These are phyloP conservation scores for Cromileptes altivelis DNA, from an alignment of 2,113 vertebrate species.

Conservation along the genomic window DNA sequence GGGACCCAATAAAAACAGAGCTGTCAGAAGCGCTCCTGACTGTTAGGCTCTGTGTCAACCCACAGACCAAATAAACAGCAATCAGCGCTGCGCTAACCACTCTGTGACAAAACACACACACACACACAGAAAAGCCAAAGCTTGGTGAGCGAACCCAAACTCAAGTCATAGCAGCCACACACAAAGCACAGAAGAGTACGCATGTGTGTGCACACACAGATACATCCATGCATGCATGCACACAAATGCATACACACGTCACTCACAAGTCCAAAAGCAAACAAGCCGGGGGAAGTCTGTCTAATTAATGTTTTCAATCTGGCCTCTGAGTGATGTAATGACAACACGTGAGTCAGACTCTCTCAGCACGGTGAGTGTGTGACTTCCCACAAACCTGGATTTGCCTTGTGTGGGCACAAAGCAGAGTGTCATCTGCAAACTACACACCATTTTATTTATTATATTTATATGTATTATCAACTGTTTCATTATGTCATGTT, in stretches of 20 bases:
- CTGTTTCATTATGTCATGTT: not conserved
- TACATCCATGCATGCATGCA: slow-evolving; percentile 24
- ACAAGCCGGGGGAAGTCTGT: slow-evolving; percentile 74
- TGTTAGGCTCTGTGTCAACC: slow-evolving; percentile 77
- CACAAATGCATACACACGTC: slow-evolving; percentile 71
- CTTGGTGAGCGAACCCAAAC: slow-evolving; percentile 42
- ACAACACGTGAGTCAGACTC: slow-evolving; percentile 60
- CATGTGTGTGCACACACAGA: not conserved
- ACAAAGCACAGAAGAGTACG: slow-evolving; percentile 31
- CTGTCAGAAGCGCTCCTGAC: slow-evolving; percentile 76
- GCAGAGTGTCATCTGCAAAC: slow-evolving; percentile 14
- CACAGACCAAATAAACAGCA: slow-evolving; percentile 84
- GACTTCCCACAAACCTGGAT: slow-evolving; percentile 64
- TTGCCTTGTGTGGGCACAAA: slow-evolving; percentile 20
- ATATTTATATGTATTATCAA: not conserved
- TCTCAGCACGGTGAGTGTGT: slow-evolving; percentile 30
- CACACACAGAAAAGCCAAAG: slow-evolving; percentile 26
- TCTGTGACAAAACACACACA: slow-evolving; percentile 57
- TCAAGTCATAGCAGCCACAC: slow-evolving; percentile 46
- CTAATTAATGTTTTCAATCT: slow-evolving; percentile 79
- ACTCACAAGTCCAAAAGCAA: slow-evolving; percentile 77
- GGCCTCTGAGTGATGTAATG: slow-evolving; percentile 72
- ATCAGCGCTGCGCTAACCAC: slow-evolving; percentile 77
- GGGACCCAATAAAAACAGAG: slow-evolving; percentile 78
- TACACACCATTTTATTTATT: not conserved